Base-by-base conservation (phyloP, 1,140 invertebrate genomes). In the Ceratitis capitata region DNA sequence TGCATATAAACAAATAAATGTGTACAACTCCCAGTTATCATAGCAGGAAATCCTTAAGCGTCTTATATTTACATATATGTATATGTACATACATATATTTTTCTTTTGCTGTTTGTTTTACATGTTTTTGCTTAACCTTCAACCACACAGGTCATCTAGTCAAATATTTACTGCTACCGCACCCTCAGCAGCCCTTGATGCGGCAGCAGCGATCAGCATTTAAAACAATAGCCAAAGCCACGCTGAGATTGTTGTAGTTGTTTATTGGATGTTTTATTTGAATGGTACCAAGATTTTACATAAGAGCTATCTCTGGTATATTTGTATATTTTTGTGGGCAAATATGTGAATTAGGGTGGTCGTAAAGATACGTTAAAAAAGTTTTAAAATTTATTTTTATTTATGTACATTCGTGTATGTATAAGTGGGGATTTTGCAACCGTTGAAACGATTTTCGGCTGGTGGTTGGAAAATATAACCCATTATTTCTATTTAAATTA, bases 11-110 rank as follows among this genome's bases (percentile, higher is more conserved):
- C 7, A 53, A 19, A 16, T 61, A 9, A 26, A 26, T 19, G 16
- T 56, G 4, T 42, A 35, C 64, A 9, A 32, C 26, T 78, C 69
- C 45, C 6, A 9, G 45, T n/a, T n/a, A 78, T 23, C 42, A 78
- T 3, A 35, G 39, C 69, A 78, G 69, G 69, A 78, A 78, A 78
- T 78, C 69, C 69, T 47, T 78, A 78, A 78, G 69, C 69, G 42
- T 47, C 19, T 78, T 78, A 3, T 23, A 45, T n/a, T 26, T n/a
- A n/a, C n/a, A n/a, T n/a, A n/a, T n/a, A n/a, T n/a, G n/a, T n/a
- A n/a, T n/a, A n/a, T n/a, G n/a, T n/a, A n/a, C n/a, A n/a, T n/a
- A n/a, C n/a, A n/a, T n/a, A n/a, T n/a, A n/a, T n/a, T n/a, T n/a
- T n/a, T 0, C 5, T 69, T 69, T 35, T 29, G 29, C 16, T 69